Conservation (phyloP, 2,797 vertebrate genomes). For the Diceros bicornis region DNA sequence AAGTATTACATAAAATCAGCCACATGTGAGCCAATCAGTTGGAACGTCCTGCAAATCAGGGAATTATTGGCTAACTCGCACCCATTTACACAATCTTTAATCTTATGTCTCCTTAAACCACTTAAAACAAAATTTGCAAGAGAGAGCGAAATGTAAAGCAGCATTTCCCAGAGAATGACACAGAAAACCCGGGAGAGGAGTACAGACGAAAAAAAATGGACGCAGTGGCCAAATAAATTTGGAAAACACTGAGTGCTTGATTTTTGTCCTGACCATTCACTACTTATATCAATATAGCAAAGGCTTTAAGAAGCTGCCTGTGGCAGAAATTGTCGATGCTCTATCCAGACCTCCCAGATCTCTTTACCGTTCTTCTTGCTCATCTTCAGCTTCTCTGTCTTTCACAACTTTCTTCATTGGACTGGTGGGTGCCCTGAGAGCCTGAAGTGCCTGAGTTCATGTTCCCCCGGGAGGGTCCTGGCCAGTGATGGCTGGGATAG, state of each 20-base stretch:
- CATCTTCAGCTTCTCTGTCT: neutral
- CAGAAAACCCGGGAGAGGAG: neutral
- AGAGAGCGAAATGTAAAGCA: neutral
- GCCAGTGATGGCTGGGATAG: accelerated
- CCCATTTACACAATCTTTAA: neutral
- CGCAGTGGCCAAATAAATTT: neutral
- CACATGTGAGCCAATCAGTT: neutral
- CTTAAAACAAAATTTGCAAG: neutral
- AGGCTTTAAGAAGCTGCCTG: neutral
- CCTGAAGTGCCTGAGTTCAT: too few relatives aligned
- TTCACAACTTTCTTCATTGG: neutral
- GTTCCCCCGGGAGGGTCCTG: accelerated
- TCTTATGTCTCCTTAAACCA: neutral
- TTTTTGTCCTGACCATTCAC: neutral
- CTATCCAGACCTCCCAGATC: neutral
- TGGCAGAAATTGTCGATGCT: accelerated
- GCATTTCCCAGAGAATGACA: neutral
- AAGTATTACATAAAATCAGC: neutral
- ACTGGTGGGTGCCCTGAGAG: neutral
- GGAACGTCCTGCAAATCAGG: neutral
- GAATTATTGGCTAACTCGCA: neutral
- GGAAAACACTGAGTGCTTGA: neutral
- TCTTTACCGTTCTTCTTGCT: neutral
- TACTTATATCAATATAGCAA: accelerated
- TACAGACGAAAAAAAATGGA: neutral